Evolutionary conservation across 2,888 invertebrate genomes (phyloP), one percentile per base, ranked within the genome.

Genomic region (Pachliopta kotzebuea): DNA sequence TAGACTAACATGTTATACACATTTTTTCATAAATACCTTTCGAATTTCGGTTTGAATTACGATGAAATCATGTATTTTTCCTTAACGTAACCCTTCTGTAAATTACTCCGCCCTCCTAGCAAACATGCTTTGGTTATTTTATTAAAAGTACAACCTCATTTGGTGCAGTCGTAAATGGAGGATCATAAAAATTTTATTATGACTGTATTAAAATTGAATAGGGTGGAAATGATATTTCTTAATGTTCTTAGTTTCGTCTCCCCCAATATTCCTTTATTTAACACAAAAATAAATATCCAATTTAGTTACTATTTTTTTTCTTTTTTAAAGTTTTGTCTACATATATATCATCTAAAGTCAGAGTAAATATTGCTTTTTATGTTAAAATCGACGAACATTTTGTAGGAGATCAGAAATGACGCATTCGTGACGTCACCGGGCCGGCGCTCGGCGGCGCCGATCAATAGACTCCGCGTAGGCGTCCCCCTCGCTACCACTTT

Each of bases 391-490:
- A 72, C 70, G 70, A 69, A 65, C 74, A 71, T 70, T 72, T 57
- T 18, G 70, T 72, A 75, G 78, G 77, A 79, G 79, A 79, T 81
- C 76, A 77, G 74, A 77, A 57, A 77, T 88, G 88, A 88, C 88
- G 89, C 87, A 89, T 69, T 73, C 76, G 73, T 84, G 87, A 86
- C 85, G 88, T 84, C 75, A 80, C 71, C 74, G 71, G 37, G 75
- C 73, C 75, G 85, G 85, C 85, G 86, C 83, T 84, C 69, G 74
- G 77, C 70, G 76, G 77, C 74, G 76, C 74, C 85, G 88, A 89
- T 89, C 89, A 83, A 90, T 89, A 88, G 56, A 72, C 71, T 71
- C 76, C 77, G 83, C 79, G 88, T 85, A 79, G 86, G 88, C 77
- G 85, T 74, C 77, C 77, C 69, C 50, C 20, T 14, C 31, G 18